Base-by-base conservation (phyloP, 2,113 vertebrate species). In the Chinchilla lanigera region DNA sequence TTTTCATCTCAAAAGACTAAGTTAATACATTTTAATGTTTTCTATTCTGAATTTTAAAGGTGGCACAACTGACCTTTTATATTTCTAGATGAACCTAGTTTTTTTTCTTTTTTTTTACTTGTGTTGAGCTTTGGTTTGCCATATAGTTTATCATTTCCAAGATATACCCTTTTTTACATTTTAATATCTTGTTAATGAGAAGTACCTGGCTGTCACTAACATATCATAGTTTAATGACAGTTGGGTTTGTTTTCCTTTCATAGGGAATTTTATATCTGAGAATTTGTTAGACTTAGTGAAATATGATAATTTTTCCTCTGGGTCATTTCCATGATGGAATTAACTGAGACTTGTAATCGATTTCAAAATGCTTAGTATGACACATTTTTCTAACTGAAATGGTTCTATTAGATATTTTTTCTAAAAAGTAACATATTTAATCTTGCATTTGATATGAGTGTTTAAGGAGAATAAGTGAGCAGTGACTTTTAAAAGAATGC, bases 361-460 rank as follows among this genome's bases (percentile, higher is more conserved):
- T 89, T 95, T 90, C 67, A 90, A 28, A 96, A 77, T 87, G 50
- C 71, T 87, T 52, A 73, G 47, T 87, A 71, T 24, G 24, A 86
- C 65, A 65, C 38, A 50, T 89, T 92, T 88, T 60, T 90, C 38
- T 63, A 90, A 78, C 35, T 44, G 24, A 71, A 95, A 83, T 38
- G 47, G 4, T 83, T 81, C 12, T 73, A 4, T 20, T 47, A 44
- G 30, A 14, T 69, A 67, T 58, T 10, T n/a, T 75, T 52, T 96
- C 33, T 93, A 16, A 93, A 88, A 86, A 84, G 38, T 77, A 50
- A 41, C 52, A 85, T 91, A 90, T 88, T 67, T 71, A 60, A 71
- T 82, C 54, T 92, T 95, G 12, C 13, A 86, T 93, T 91, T 94
- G 52, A 82, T 71, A 20, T 47, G 24, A 90, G 1, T 90, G 26